Percentiles rank a stretch among this genome's conserved stretches.
Conservation (phyloP, 92 coral and sea anemone genomes). For the Hydrozoanthus gracilis region DNA sequence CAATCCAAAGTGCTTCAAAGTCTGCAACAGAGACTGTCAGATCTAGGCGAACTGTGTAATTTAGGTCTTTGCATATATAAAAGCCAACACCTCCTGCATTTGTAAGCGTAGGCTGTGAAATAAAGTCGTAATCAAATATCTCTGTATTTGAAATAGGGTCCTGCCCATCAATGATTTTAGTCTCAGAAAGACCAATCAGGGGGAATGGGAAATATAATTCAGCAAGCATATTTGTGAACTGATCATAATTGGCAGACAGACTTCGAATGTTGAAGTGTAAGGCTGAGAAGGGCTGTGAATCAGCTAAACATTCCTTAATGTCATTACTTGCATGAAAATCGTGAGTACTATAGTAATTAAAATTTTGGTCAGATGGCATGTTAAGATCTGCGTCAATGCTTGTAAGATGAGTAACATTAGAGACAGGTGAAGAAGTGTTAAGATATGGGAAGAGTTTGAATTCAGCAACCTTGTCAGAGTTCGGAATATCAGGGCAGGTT, state of each 20-base stretch:
- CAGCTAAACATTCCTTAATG: slow-evolving; percentile 28
- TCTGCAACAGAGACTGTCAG: slow-evolving; percentile 29
- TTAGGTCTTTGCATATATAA: slow-evolving; percentile 30
- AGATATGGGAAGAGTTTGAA: slow-evolving; percentile 39
- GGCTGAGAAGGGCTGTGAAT: slow-evolving; percentile 22
- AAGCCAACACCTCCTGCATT: slow-evolving; percentile 55
- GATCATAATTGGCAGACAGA: slow-evolving; percentile 55
- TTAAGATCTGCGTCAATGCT: slow-evolving; percentile 47
- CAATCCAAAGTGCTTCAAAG: slow-evolving; percentile 67
- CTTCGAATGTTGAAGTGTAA: slow-evolving; percentile 51
- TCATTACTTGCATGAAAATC: slow-evolving; percentile 57
- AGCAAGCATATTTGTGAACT: slow-evolving; percentile 49
- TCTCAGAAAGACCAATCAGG: slow-evolving; percentile 60
- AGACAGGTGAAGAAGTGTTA: slow-evolving; percentile 49
- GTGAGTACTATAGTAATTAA: slow-evolving; percentile 59
- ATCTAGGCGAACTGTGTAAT: slow-evolving; percentile 32
- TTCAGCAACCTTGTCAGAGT: slow-evolving; percentile 13
- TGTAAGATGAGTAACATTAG: slow-evolving; percentile 55
- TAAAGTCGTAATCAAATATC: slow-evolving; percentile 47
- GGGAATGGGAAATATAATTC: slow-evolving; percentile 52
- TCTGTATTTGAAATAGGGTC: slow-evolving; percentile 29
- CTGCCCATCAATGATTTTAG: slow-evolving; percentile 33
- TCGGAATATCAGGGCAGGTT: background rate
- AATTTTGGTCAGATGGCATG: slow-evolving; percentile 51
- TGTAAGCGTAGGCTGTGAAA: slow-evolving; percentile 55